A percentile compares a stretch with the other conserved stretches of the same genome.
Conservation (phyloP, 2,113 vertebrate genomes). For the Pogona vitticeps region DNA sequence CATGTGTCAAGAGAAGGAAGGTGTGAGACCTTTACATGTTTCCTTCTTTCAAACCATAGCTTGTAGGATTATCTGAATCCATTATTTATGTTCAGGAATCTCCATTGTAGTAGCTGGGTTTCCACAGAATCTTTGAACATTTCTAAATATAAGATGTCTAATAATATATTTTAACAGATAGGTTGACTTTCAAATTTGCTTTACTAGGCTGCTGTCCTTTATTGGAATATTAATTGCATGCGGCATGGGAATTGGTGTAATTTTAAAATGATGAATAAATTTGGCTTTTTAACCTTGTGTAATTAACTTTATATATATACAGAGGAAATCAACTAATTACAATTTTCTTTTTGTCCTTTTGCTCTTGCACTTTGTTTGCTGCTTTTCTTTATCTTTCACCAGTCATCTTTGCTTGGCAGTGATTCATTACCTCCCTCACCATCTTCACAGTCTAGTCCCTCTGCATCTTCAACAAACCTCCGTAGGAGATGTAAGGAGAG, state of each 20-base stretch:
- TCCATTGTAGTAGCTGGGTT: conserved; percentile 3
- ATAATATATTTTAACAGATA: conserved; percentile 15
- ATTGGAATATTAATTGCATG: conserved; percentile 38
- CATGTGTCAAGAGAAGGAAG: background rate
- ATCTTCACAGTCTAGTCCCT: conserved; percentile 79
- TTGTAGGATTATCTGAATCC: background rate
- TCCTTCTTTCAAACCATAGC: background rate
- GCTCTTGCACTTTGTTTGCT: conserved; percentile 85
- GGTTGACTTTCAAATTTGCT: conserved; percentile 32
- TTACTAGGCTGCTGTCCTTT: conserved; percentile 38
- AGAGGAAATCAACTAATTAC: conserved; percentile 90
- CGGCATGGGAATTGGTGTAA: conserved; percentile 1
- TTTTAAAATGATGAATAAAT: conserved; percentile 54
- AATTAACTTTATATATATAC: conserved; percentile 62
- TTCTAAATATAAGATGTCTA: background rate
- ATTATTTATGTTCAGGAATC: background rate
- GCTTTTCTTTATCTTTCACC: conserved; percentile 74
- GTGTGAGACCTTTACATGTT: background rate
- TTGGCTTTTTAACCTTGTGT: conserved; percentile 67
- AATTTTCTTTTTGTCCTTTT: conserved; percentile 94
- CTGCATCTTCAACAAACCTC: conserved; percentile 81
- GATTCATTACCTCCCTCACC: conserved; percentile 77
- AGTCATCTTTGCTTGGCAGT: conserved; percentile 78
- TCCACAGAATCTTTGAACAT: background rate
- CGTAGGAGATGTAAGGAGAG: conserved; percentile 89